Evolutionary conservation across 2,113 vertebrate species (phyloP).

Genomic region (Anoura caudifer): DNA sequence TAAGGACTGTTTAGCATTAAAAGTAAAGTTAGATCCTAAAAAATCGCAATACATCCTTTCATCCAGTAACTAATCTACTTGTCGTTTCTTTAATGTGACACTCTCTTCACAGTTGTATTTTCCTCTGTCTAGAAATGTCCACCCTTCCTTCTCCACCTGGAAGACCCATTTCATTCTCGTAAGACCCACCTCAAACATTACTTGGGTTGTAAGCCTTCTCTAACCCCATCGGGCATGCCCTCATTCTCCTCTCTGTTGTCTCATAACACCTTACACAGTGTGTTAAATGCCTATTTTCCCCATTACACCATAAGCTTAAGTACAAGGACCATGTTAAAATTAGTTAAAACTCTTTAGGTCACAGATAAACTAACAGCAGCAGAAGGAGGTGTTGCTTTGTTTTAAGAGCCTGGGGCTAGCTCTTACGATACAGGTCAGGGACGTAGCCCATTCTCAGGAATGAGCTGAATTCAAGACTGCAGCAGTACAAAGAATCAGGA

Average conservation of each 20-base stretch:
- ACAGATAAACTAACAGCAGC: background rate
- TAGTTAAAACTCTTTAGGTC: background rate
- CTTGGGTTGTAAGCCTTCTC: background rate
- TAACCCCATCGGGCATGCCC: background rate
- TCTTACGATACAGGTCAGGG: background rate
- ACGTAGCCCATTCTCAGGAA: background rate
- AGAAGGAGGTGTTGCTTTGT: background rate
- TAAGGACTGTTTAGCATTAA: background rate
- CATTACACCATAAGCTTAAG: background rate
- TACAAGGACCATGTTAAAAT: background rate
- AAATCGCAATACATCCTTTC: background rate
- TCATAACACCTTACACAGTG: background rate
- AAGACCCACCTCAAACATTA: background rate
- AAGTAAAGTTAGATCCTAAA: background rate
- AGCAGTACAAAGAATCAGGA: background rate
- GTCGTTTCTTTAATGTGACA: background rate
- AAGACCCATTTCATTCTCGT: background rate
- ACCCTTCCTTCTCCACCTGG: background rate
- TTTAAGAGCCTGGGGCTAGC: background rate
- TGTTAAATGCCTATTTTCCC: background rate
- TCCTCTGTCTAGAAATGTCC: background rate
- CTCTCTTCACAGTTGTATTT: background rate
- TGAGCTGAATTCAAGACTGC: background rate
- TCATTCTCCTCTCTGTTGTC: background rate
- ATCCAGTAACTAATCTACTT: background rate